Evolutionary conservation across 1,140 invertebrate genomes (phyloP), one percentile per base, ranked within the genome.

Genomic region (Phymorhynchus buccinoides): DNA sequence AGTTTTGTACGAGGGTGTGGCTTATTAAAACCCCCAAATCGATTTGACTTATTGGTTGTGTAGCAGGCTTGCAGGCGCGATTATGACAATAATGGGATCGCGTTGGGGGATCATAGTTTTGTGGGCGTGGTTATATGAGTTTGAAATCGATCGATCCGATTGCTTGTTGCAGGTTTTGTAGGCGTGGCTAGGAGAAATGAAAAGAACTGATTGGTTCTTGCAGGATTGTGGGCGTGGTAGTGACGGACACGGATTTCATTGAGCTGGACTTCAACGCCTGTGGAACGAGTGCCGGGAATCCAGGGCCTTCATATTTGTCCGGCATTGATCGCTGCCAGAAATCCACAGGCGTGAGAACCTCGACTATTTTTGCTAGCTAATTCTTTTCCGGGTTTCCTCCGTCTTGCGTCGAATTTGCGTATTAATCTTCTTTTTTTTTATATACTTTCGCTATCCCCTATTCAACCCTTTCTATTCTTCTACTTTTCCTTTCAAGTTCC

Each of bases 251-350:
- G 18, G 84, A 89, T 62, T 90, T 89, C 77, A 80, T 87, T 12
- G 81, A 86, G 68, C 84, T 91, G 37, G 89, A 90, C 66, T 90
- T 89, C 84, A 91, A 91, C 73, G 75, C 89, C 1, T 91, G 90
- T 79, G 83, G 85, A 18, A 84, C 88, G 12, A 88, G 88, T 82
- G 87, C 85, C 22, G 90, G 90, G 2, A 91, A 91, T 80, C 90
- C 90, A 0, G 90, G 89, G 1, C 90, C 90, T 16, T 89, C 87
- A 35, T 89, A 87, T 77, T 62, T 91, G 68, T 88, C 90, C 7
- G 90, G 90, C 6, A 84, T 89, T 42, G 42, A 86, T n/a, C 86
- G 89, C 12, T 91, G 90, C 77, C 88, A 88, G 80, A 84, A 84
- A 48, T 88, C 88, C 4, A 90, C 89, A 32, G 68, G 83, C 80